Evolutionary conservation across 1,140 invertebrate species (phyloP).

Genomic region (Amphibalanus amphitrite): DNA sequence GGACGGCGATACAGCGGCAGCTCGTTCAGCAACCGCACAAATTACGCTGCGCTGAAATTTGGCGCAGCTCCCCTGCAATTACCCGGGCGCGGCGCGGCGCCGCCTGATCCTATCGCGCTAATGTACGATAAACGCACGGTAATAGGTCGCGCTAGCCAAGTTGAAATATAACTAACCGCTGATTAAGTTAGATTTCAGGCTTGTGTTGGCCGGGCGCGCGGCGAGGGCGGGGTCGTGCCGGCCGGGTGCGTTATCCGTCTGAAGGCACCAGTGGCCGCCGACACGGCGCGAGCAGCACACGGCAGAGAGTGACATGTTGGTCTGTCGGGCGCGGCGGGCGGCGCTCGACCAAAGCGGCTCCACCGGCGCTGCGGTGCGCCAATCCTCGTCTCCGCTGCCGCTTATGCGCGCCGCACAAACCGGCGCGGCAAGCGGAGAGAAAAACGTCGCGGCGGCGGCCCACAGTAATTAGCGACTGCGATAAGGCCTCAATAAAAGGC

Average conservation of each 20-base stretch:
- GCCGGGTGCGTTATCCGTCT: neutral
- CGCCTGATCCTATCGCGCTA: neutral
- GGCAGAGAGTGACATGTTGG: neutral
- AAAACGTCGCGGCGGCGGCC: neutral
- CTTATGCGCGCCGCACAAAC: neutral
- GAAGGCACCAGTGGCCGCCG: too few species aligned
- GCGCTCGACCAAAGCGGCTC: neutral
- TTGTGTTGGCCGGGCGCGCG: neutral
- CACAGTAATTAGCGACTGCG: neutral
- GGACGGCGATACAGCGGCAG: neutral
- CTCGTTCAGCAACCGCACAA: neutral
- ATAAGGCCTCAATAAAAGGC: neutral
- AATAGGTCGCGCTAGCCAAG: neutral
- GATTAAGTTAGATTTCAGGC: neutral
- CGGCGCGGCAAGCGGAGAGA: neutral
- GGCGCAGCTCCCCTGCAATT: neutral
- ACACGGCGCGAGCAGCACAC: neutral
- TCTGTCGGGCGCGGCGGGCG: neutral
- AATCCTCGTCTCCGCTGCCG: too few species aligned
- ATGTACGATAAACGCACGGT: neutral
- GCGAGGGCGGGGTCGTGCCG: neutral
- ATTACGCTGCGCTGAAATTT: neutral
- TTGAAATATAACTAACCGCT: conserved; percentile 1
- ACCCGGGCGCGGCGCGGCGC: neutral
- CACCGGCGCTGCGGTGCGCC: too few species aligned